phyloP scores from a whole-genome alignment of 2,888 invertebrate species.

The Drosophila anceps region DNA sequence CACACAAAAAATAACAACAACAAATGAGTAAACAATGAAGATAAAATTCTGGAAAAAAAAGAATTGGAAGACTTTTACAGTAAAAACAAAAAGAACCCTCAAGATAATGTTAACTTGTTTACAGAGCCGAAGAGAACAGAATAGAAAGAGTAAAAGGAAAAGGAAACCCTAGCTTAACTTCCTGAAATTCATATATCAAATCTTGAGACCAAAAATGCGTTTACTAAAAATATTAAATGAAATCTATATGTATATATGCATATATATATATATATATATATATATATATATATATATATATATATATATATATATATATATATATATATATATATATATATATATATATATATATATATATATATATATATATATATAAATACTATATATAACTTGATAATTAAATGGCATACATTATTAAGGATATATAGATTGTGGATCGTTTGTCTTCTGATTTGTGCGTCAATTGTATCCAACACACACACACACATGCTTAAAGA shows the following conservation, averaged over 20 bases:
- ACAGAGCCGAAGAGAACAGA: slow-evolving; percentile 32
- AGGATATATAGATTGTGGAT: slow-evolving; percentile 27
- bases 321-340: slow-evolving; percentile 3
- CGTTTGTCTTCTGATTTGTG: slow-evolving; percentile 41
- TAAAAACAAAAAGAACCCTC: slow-evolving; percentile 7
- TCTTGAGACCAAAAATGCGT: slow-evolving; percentile 79
- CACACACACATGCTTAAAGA: slow-evolving; percentile 14
- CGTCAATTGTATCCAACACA: slow-evolving; percentile 60
- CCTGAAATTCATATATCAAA: slow-evolving; percentile 53
- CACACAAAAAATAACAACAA: slow-evolving; percentile 13
- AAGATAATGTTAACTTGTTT: slow-evolving; percentile 49
- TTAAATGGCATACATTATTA: slow-evolving; percentile 15
- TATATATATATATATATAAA: slow-evolving; percentile 11
- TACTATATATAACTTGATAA: slow-evolving; percentile 20
- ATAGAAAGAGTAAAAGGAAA: slow-evolving; percentile 13
- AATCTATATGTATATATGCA: slow-evolving; percentile 5
- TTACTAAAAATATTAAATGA: slow-evolving; percentile 56
- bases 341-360: slow-evolving; percentile 9
- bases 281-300: slow-evolving; percentile 10
- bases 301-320: slow-evolving; percentile 12
- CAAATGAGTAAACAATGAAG: not conserved
- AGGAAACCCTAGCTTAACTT: slow-evolving; percentile 33
- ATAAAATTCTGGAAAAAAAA: slow-evolving; percentile 15
- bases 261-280: slow-evolving; percentile 9
- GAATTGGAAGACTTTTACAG: slow-evolving; percentile 57